Evolutionary conservation across 2,888 invertebrate species (phyloP).

Genomic region (Spilarctia lutea): DNA sequence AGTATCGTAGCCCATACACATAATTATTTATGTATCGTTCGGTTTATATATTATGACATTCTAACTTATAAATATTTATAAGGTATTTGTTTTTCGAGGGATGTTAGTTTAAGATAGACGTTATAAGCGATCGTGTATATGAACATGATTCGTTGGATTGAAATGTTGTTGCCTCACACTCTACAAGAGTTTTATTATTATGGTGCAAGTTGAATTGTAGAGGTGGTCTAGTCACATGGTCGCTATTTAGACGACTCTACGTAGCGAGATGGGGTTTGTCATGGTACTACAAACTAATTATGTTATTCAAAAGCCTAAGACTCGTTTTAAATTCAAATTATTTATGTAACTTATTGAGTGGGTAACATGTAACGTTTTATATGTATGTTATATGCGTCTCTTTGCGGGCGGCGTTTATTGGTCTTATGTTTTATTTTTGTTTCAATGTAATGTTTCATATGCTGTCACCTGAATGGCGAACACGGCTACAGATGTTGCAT

Average conservation of each 20-base stretch:
- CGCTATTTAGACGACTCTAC: conserved; percentile 40
- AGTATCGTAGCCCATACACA: conserved; percentile 50
- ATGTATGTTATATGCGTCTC: conserved; percentile 66
- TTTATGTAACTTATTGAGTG: conserved; percentile 86
- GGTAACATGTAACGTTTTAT: conserved; percentile 76
- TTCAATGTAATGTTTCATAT: conserved; percentile 57
- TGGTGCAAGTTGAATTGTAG: conserved; percentile 38
- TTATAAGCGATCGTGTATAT: conserved; percentile 34
- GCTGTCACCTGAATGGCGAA: conserved; percentile 23
- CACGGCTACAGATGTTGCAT: not conserved
- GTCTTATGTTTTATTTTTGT: conserved; percentile 61
- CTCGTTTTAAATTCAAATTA: conserved; percentile 85
- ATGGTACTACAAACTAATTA: conserved; percentile 60
- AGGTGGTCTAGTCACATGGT: conserved; percentile 34
- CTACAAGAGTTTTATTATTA: conserved; percentile 11
- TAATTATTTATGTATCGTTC: conserved; percentile 42
- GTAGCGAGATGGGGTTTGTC: conserved; percentile 53
- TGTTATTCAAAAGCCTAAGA: conserved; percentile 83
- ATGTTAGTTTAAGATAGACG: conserved; percentile 43
- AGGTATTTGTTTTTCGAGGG: conserved; percentile 49
- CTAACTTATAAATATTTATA: conserved; percentile 52
- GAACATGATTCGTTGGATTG: conserved; percentile 33
- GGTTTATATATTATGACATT: conserved; percentile 50
- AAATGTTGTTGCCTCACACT: conserved; percentile 40
- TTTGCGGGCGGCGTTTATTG: conserved; percentile 60